Conservation (phyloP, 2,797 vertebrate species). For the Synaphobranchus kaupii region DNA sequence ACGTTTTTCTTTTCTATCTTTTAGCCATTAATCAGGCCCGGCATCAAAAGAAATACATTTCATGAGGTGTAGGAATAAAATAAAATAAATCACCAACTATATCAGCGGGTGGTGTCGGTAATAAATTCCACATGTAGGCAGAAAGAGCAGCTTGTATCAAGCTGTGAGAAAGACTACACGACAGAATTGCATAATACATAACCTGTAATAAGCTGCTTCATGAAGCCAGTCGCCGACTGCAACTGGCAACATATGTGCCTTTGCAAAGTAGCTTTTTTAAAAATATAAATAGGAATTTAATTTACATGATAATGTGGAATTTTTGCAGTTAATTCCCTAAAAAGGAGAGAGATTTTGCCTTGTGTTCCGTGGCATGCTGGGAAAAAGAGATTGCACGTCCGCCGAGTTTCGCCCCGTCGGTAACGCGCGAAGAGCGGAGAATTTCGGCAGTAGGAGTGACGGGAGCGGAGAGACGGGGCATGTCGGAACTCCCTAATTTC, state of each 20-base stretch:
- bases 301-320: not conserved
- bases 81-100: not conserved
- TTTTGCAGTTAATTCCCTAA: not conserved
- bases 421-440: not conserved
- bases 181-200: not conserved
- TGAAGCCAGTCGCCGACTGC: not conserved
- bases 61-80: conserved; percentile 66
- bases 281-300: not conserved
- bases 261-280: not conserved
- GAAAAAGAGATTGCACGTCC: not conserved
- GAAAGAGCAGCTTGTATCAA: not conserved
- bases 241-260: not conserved
- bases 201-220: not conserved
- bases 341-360: not conserved
- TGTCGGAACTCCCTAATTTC: conserved; percentile 32
- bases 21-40: not conserved
- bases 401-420: not conserved
- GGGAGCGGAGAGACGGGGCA: conserved; percentile 26
- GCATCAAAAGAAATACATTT: conserved; percentile 15
- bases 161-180: not conserved
- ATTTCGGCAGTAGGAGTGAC: not conserved
- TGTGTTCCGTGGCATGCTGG: not conserved
- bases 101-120: not conserved
- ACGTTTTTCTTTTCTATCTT: not conserved
- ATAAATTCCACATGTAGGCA: not conserved